Evolutionary conservation across 64 coral and sea anemone genomes (phyloP), one percentile per base, ranked within the genome.

Genomic region (Actinia tenebrosa): DNA sequence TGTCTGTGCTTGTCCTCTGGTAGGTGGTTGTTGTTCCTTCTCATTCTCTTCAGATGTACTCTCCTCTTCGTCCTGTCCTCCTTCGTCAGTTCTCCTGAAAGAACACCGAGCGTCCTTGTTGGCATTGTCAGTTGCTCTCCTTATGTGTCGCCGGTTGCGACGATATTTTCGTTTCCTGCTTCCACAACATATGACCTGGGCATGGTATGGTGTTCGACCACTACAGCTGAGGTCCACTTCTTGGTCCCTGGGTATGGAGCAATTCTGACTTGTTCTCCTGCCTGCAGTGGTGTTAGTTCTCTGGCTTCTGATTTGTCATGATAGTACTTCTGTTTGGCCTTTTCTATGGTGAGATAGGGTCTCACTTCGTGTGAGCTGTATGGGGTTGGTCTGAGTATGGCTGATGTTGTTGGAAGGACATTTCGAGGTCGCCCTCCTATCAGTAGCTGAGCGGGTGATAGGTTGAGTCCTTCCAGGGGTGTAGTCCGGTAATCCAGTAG

Each of bases 111-210:
- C 9, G 4, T 72, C 69, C 5, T 30, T 72, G 69, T 72, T 72
- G n/a, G 69, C 69, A 72, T 6, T 30, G 25, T 72, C 69, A 27
- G 69, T 75, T 26, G 11, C 25, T 43, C 0, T 75, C 9, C 14
- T 26, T 26, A 75, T 0, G 23, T 75, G 69, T 30, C 23, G 25
- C 9, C 27, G 69, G 10, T 75, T 75, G 69, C 69, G 69, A 14
- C 69, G 23, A 26, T 75, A 71, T 22, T 25, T 71, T 71, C 19
- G 44, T n/a, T 59, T 10, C 68, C 89, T 27, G 68, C 64, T 46
- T 91, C 84, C 7, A 91, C 85, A 26, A 77, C 82, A 63, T 91
- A 91, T 64, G 89, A 87, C 17, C 75, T 43, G 16, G 58, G 89
- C 25, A 30, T 83, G 45, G 30, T 68, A 45, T 87, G 84, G 43